A percentile compares a stretch with the other conserved stretches of the same genome.
Evolutionary conservation across 2,888 invertebrate species (phyloP).

Genomic region (Hanleya hanleyi): DNA sequence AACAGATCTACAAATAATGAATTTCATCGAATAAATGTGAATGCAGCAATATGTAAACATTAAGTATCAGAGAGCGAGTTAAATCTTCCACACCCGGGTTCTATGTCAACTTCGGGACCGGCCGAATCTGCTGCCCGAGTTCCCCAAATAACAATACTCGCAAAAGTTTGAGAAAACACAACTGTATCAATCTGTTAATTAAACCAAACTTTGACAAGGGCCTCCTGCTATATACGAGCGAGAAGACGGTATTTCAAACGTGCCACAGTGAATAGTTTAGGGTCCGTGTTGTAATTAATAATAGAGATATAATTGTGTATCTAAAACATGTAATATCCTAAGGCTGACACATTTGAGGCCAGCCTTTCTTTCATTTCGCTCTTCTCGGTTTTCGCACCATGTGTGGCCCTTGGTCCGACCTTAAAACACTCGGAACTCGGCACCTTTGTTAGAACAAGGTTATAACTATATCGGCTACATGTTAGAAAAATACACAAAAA

Average conservation of each 20-base stretch:
- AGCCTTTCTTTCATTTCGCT: not conserved
- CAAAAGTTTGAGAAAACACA: not conserved
- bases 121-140: too few species aligned
- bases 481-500: too few species aligned
- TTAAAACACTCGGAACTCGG: too few species aligned
- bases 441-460: too few species aligned
- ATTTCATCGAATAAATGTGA: constrained; percentile 1
- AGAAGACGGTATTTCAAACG: not conserved
- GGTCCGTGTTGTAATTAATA: constrained; percentile 1
- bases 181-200: constrained; percentile 5
- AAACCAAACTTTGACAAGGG: not conserved
- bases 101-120: too few species aligned
- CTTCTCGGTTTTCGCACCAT: not conserved
- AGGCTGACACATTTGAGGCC: not conserved
- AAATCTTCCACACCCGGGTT: not conserved
- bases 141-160: not conserved
- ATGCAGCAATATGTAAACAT: constrained; percentile 8
- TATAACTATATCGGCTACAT: too few species aligned
- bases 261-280: not conserved
- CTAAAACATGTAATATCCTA: not conserved
- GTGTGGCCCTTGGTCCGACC: too few species aligned
- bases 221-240: not conserved
- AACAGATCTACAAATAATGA: constrained; percentile 2
- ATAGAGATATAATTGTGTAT: constrained; percentile 7
- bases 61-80: not conserved